Conservation (phyloP, 2,797 vertebrate species). For the Hyperoplus immaculatus region DNA sequence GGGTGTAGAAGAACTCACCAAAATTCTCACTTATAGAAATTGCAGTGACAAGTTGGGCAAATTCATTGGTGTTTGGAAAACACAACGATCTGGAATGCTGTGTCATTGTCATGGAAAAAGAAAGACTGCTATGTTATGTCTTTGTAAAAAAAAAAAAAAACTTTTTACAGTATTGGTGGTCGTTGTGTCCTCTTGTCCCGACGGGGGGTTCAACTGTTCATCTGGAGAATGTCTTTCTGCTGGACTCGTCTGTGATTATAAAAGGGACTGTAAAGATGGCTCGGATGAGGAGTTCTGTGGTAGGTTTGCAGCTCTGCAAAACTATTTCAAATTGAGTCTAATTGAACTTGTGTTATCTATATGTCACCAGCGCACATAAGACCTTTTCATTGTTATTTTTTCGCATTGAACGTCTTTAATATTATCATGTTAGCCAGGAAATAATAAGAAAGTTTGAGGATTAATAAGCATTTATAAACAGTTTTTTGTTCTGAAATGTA, state of each 20-base stretch:
- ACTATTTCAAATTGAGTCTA: not conserved
- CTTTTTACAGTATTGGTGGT: slow-evolving; percentile 55
- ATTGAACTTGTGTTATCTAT: not conserved
- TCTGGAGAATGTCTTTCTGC: slow-evolving; percentile 56
- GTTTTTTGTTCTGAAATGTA: no score
- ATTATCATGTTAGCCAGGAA: no score
- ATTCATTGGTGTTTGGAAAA: not conserved
- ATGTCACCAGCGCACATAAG: not conserved
- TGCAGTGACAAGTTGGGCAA: not conserved
- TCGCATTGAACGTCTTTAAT: no score
- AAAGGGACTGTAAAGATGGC: slow-evolving; percentile 60
- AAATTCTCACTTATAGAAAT: not conserved
- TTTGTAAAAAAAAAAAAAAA: slow-evolving; percentile 2
- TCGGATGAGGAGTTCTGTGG: slow-evolving; percentile 77
- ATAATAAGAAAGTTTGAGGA: no score
- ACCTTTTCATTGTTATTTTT: no score
- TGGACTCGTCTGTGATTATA: slow-evolving; percentile 64
- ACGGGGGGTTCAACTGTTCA: slow-evolving; percentile 58
- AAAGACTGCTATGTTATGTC: not conserved
- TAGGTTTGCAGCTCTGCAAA: slow-evolving; percentile 44
- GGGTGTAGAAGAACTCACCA: not conserved
- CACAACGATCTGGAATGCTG: not conserved
- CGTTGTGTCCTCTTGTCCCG: slow-evolving; percentile 42
- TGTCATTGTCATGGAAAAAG: not conserved
- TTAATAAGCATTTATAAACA: no score